phyloP scores from a whole-genome alignment of 2,113 vertebrate species.

The Malurus alboscapulatus region DNA sequence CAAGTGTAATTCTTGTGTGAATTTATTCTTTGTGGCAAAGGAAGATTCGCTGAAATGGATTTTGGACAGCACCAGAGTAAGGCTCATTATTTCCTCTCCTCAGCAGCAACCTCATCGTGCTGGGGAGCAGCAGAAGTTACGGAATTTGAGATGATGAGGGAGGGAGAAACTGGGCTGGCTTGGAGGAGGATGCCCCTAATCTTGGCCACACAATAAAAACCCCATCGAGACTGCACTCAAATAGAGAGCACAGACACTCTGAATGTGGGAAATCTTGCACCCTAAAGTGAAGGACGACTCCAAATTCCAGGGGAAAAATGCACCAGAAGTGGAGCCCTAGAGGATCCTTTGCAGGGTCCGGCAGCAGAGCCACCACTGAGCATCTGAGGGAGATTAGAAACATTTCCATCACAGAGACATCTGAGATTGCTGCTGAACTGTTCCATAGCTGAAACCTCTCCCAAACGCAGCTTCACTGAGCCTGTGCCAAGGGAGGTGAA shows the following conservation, averaged over 20 bases:
- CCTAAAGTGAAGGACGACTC: not conserved
- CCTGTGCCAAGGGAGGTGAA: not conserved
- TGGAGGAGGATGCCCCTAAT: not conserved
- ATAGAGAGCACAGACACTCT: not conserved
- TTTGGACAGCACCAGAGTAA: not conserved
- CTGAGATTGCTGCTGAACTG: not conserved
- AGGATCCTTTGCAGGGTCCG: not conserved
- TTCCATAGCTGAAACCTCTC: fast-evolving
- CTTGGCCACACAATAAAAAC: not conserved
- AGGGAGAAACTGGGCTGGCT: not conserved
- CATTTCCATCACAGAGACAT: not conserved
- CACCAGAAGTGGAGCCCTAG: not conserved
- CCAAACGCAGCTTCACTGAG: not conserved
- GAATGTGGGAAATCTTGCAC: not conserved
- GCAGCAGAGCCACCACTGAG: not conserved
- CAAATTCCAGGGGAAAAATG: not conserved
- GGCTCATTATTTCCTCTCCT: not conserved
- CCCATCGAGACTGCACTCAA: not conserved
- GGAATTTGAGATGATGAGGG: not conserved
- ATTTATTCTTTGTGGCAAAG: not conserved
- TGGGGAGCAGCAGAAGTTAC: not conserved
- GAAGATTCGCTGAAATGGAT: not conserved
- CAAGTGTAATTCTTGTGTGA: not conserved
- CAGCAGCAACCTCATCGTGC: not conserved
- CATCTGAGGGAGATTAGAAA: not conserved